Base-by-base conservation (phyloP, 2,113 vertebrate species). In the Motacilla alba region DNA sequence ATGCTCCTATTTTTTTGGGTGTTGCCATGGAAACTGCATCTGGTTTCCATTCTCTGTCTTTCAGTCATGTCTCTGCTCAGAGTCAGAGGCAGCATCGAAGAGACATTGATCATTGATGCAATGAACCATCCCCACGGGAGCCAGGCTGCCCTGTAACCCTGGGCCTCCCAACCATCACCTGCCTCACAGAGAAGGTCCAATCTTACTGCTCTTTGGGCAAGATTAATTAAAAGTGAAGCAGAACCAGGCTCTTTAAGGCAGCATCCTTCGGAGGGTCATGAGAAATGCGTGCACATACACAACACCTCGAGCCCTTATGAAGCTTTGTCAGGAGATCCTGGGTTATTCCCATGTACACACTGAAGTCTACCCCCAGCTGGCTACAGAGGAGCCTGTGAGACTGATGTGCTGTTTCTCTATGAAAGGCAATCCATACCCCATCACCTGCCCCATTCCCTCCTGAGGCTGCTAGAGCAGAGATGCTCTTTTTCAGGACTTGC, bases 1-100 rank as follows among this genome's bases (percentile, higher is more conserved):
- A 92, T 73, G 91, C 79, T 87, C 79, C 70, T 67, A 35, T 91
- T 83, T 92, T 97, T 96, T 91, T 9, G 53, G 80, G 85, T 5
- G 98, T 98, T 98, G 94, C 97, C 96, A 98, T 98, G 95, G 98
- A 97, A 98, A 98, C 98, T 86, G 79, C 81, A 91, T 93, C 93
- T 96, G 84, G 94, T 97, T 97, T 98, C 96, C 92, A 87, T 97
- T 97, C 94, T 93, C 91, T 96, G 86, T 66, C 89, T 95, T 94
- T 97, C 95, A 1, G 2, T 97, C 97, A 97, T 69, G 83, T 94
- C 95, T 91, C 90, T 83, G 80, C 69, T 97, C 83, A 94, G 95
- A 96, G 94, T 97, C 82, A 96, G 95, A 97, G 93, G 80, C 90
- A 91, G 96, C 91, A 78, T 95, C 0, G 41, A 90, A 92, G 93